Evolutionary conservation across 2,888 invertebrate genomes (phyloP).

Genomic region (Luperina testacea): DNA sequence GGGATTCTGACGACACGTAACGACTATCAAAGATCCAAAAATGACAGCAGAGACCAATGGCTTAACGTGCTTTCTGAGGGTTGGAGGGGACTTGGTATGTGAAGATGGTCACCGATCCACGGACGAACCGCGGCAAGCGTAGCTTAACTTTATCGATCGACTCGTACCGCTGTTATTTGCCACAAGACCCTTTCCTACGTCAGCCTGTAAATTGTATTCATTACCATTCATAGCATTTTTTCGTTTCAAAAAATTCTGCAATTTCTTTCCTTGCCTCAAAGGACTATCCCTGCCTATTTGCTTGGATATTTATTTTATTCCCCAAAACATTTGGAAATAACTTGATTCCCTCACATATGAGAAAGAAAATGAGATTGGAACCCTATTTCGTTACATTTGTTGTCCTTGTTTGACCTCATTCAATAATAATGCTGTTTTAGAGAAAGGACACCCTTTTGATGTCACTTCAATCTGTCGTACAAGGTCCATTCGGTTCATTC

Average conservation of each 20-base stretch:
- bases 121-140: too few species aligned
- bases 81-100: too few species aligned
- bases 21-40: too few species aligned
- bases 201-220: conserved; percentile 37
- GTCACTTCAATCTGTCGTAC: conserved; percentile 27
- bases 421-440: conserved; percentile 55
- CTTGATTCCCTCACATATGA: conserved; percentile 58
- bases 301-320: conserved; percentile 58
- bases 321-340: conserved; percentile 58
- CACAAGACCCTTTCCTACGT: conserved; percentile 13
- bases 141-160: too few species aligned
- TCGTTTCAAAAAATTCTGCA: conserved; percentile 32
- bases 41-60: too few species aligned
- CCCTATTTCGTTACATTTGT: conserved; percentile 65
- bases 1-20: too few species aligned
- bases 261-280: conserved; percentile 36
- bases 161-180: too few species aligned
- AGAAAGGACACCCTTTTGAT: conserved; percentile 51
- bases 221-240: conserved; percentile 54
- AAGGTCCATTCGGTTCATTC: conserved; percentile 39
- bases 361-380: conserved; percentile 67
- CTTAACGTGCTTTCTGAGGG: too few species aligned
- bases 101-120: too few species aligned
- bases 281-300: conserved; percentile 20
- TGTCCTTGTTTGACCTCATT: conserved; percentile 56